Evolutionary conservation across 2,113 vertebrate genomes (phyloP), one percentile per base, ranked within the genome.

Genomic region (Echinops telfairi): DNA sequence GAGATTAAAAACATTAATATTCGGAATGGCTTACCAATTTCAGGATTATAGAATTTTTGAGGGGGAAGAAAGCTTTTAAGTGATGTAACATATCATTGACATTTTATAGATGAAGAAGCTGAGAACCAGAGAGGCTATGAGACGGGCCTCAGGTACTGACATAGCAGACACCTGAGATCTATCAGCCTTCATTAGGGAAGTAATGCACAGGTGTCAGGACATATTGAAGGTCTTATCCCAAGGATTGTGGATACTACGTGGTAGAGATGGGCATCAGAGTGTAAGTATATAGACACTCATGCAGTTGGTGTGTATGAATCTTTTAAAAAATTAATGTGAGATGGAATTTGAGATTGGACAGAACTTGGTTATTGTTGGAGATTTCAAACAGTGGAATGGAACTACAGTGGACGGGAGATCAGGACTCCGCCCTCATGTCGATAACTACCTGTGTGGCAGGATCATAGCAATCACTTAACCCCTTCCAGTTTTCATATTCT

Each of bases 1-100:
- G 12, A 16, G 36, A 29, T 83, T 83, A 95, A 64, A 66, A 83
- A 53, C 93, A 86, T 79, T 83, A 81, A 84, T 66, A 22, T 23
- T 77, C 38, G 76, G 62, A 40, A 47, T 87, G n/a, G 7, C n/a
- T 88, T 53, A 86, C n/a, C 2, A 75, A 40, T 86, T 77, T 91
- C 81, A 84, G 25, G 0, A 86, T 83, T 53, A 53, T 53, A 53
- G 47, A 53, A 53, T 53, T 53, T 53, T 14, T 53, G 47, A 53
- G 47, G 47, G 10, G 47, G 47, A 53, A 53, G 9, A 53, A 53
- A 53, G 47, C 47, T 53, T 53, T 53, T 53, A 53, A 53, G 47
- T 53, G 47, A 53, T 85, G 17, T 89, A 77, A 40, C 73, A 82
- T 38, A 2, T 57, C 70, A 70, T 58, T 75, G 83, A 82, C 29